Conservation (phyloP, 2,888 invertebrate species). For the Icerya purchasi region DNA sequence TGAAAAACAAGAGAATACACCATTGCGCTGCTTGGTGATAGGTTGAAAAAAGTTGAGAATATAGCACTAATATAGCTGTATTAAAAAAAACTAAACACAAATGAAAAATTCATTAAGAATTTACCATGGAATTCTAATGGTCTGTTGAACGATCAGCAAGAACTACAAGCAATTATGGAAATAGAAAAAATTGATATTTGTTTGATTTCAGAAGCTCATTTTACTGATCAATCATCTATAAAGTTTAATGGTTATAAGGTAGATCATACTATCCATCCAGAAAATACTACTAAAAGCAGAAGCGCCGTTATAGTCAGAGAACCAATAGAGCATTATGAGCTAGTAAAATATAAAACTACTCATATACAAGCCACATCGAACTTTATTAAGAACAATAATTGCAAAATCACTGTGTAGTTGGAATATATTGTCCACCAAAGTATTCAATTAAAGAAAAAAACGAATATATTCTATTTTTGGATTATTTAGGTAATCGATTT, state of each 20-base stretch:
- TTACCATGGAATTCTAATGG: neutral
- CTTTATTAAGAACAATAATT: no score
- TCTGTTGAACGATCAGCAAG: neutral
- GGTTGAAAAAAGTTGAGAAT: neutral
- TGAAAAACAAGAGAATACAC: neutral
- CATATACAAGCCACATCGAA: neutral
- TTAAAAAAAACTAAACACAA: neutral
- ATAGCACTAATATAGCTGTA: no score
- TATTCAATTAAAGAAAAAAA: neutral
- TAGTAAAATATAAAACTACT: neutral
- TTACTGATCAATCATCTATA: neutral
- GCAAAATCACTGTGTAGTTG: neutral
- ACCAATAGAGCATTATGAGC: neutral
- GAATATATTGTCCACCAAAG: neutral
- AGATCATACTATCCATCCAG: neutral
- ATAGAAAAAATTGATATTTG: neutral
- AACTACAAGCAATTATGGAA: neutral
- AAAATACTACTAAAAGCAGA: neutral
- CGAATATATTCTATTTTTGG: neutral
- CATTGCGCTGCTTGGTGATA: neutral
- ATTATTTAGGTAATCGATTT: neutral
- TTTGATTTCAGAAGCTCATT: neutral
- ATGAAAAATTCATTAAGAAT: neutral
- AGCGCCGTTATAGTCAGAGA: neutral
- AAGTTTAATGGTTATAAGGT: neutral